phyloP scores from a whole-genome alignment of 1,140 invertebrate species.

The Ptiloglossa arizonensis region DNA sequence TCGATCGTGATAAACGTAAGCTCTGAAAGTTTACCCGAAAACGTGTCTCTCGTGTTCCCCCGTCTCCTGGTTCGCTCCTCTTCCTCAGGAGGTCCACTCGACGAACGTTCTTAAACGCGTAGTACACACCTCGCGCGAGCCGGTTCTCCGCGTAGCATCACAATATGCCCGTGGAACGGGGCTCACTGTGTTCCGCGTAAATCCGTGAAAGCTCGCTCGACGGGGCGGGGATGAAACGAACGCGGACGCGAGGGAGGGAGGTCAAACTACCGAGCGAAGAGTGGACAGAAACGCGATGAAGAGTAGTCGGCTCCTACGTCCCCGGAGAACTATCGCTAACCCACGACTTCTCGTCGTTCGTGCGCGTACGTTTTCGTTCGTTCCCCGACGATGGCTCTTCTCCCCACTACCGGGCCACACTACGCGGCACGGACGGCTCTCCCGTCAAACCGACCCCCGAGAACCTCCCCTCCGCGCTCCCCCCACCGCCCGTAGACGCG shows the following conservation, averaged over 20 bases:
- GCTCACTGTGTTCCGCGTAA: neutral
- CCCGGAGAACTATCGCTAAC: constrained; percentile 64
- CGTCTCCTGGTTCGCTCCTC: too few relatives aligned
- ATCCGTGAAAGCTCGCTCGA: neutral
- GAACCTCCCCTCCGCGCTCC: constrained; percentile 50
- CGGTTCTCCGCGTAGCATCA: neutral
- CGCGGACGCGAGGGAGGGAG: too few relatives aligned
- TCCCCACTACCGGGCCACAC: constrained; percentile 49
- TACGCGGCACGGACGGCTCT: constrained; percentile 49
- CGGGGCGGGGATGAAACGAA: too few relatives aligned
- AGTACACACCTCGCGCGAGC: constrained; percentile 7
- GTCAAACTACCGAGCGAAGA: too few relatives aligned
- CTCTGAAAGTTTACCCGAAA: too few relatives aligned
- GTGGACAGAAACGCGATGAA: neutral
- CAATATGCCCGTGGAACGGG: neutral
- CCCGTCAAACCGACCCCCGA: constrained; percentile 45
- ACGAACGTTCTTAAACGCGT: too few relatives aligned
- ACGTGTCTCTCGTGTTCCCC: too few relatives aligned
- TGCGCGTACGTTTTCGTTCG: constrained; percentile 33
- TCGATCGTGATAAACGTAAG: too few relatives aligned
- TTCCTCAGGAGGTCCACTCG: too few relatives aligned
- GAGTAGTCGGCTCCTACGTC: constrained; percentile 42
- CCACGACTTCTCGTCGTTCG: constrained; percentile 55
- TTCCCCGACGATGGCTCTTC: constrained; percentile 40
- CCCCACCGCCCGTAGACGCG: constrained; percentile 38